Evolutionary conservation across 2,888 invertebrate species (phyloP), one percentile per base, ranked within the genome.

Genomic region (Lissocephala sabroskyi): DNA sequence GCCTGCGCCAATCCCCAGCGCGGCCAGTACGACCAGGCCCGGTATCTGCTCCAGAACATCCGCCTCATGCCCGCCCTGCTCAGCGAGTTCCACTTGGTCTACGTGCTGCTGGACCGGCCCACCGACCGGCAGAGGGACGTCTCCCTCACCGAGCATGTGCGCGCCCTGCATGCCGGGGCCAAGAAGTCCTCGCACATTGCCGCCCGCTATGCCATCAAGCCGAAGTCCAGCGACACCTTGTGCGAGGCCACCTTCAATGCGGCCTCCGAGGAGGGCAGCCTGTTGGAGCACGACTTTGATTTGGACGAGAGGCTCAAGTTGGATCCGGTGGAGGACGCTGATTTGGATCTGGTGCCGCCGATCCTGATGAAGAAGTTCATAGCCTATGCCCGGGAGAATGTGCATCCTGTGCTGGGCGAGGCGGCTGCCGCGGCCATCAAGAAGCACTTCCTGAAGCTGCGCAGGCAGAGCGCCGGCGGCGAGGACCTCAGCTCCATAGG

Each of bases 1-100:
- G 97, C 96, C 26, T 96, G 96, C 3, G 97, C 97, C 2, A 98
- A 98, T 87, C 97, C 97, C 2, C 88, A 90, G 0, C 91, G 91
- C 13, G 97, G 97, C 5, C 93, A 93, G 68, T 98, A 97, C 80
- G 91, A 96, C 81, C 90, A 91, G 74, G 89, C 91, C 0, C 96
- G 95, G 85, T 93, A 94, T 10, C 90, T 98, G 1, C 88, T 91
- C 1, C 96, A 97, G 86, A 98, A 98, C 85, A 87, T 98, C 53
- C 93, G 92, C 83, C 89, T 98, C 62, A 91, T 91, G 59, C 90
- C 93, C 10, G 92, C 97, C 0, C 86, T 98, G 45, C 85, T 98
- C 11, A 96, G 96, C 1, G 88, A 97, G 82, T 98, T 97, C 84
- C 97, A 98, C 86, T 86, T 98, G 46, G 92, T 96, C 39, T 98